phyloP scores from a whole-genome alignment of 2,113 vertebrate genomes.

The Propithecus coquereli region DNA sequence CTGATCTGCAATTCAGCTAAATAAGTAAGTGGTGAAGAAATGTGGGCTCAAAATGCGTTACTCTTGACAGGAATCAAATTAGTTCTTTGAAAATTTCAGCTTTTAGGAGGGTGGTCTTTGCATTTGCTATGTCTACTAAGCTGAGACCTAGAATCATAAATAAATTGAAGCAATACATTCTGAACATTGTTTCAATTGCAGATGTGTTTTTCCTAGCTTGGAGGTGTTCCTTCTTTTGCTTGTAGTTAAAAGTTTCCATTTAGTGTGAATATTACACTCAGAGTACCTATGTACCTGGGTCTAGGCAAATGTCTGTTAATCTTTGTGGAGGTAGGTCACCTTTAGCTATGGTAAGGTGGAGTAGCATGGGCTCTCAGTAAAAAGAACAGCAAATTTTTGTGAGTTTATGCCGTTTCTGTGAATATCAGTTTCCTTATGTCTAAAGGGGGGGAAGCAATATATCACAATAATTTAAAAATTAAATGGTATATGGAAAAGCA shows the following conservation, averaged over 20 bases:
- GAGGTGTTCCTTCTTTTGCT: neutral
- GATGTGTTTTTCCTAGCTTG: neutral
- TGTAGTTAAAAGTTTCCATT: neutral
- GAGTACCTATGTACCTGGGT: neutral
- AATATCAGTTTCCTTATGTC: neutral
- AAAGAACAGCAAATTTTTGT: neutral
- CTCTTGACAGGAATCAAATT: conserved; percentile 7
- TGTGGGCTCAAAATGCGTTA: neutral
- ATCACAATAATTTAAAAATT: neutral
- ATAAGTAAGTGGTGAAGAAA: conserved; percentile 30
- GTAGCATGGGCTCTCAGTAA: neutral
- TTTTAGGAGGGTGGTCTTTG: neutral
- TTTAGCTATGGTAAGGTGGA: neutral
- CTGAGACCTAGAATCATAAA: neutral
- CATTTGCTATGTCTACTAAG: neutral
- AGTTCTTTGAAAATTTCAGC: neutral
- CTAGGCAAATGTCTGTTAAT: neutral
- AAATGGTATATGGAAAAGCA: neutral
- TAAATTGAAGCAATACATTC: neutral
- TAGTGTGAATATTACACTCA: neutral
- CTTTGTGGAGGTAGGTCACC: neutral
- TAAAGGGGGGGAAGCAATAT: neutral
- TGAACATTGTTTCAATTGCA: neutral
- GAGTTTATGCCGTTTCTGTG: neutral
- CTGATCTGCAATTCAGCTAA: conserved; percentile 45